These are phyloP conservation scores for Drosophila nebulosa DNA, from an alignment of 1,140 invertebrate species.

Conservation along the genomic window DNA sequence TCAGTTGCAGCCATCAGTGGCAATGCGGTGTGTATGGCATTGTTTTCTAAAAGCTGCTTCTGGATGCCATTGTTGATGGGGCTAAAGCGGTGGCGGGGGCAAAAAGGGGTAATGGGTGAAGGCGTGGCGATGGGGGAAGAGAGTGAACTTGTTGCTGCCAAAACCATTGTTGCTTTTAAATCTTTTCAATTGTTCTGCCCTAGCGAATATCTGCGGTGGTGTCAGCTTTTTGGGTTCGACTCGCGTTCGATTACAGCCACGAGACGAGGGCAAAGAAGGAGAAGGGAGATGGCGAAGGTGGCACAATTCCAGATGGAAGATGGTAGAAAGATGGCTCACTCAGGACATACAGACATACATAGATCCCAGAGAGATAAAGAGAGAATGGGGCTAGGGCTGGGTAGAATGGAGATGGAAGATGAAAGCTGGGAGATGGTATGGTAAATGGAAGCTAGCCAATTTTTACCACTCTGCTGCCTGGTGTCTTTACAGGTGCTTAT, in stretches of 20 bases:
- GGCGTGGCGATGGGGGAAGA: not conserved
- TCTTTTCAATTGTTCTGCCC: constrained; percentile 19
- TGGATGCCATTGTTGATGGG: not conserved
- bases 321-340: too few species aligned
- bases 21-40: not conserved
- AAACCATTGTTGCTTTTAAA: constrained; percentile 17
- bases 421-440: not conserved
- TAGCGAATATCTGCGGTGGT: not conserved
- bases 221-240: constrained; percentile 9
- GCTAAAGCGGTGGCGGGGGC: too few species aligned
- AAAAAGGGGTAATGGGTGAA: too few species aligned
- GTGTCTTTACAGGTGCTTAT: constrained; percentile 9
- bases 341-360: not conserved
- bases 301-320: too few species aligned
- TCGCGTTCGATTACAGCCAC: constrained; percentile 16
- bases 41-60: not conserved
- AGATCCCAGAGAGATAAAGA: not conserved
- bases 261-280: too few species aligned
- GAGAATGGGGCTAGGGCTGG: too few species aligned
- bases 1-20: constrained; percentile 7
- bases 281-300: not conserved
- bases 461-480: not conserved
- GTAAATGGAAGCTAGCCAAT: constrained; percentile 6
- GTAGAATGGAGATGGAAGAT: too few species aligned
- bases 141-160: constrained; percentile 17